Evolutionary conservation across 2,888 invertebrate species (phyloP).

Genomic region (Harmothoe impar): DNA sequence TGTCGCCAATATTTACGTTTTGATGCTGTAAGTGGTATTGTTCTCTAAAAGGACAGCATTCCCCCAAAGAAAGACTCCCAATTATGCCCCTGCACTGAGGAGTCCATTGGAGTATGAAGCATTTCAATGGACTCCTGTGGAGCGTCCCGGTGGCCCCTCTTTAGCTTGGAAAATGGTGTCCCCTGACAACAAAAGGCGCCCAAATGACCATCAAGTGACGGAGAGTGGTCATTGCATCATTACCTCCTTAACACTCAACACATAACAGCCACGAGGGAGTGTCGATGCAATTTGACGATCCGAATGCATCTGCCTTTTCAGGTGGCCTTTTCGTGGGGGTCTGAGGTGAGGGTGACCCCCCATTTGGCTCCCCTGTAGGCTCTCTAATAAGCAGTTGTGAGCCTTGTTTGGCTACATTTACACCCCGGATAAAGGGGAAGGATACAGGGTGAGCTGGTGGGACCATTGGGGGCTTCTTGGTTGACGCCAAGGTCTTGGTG

Average conservation of each 20-base stretch:
- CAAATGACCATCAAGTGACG: conserved; percentile 31
- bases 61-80: conserved; percentile 16
- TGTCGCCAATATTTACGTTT: conserved; percentile 53
- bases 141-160: background rate
- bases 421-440: conserved; percentile 36
- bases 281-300: conserved; percentile 16
- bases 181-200: conserved; percentile 19
- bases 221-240: conserved; percentile 56
- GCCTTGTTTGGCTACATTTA: conserved; percentile 49
- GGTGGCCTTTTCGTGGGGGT: background rate
- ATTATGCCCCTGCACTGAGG: background rate
- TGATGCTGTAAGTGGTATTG: conserved; percentile 55
- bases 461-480: conserved; percentile 1
- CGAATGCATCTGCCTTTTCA: conserved; percentile 36
- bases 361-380: background rate
- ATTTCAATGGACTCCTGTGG: conserved; percentile 14
- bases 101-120: background rate
- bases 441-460: conserved; percentile 24
- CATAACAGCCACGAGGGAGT: conserved; percentile 35
- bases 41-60: conserved; percentile 26
- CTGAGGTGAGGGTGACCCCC: background rate
- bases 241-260: conserved; percentile 42
- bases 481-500: conserved; percentile 20
- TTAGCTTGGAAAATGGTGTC: background rate
- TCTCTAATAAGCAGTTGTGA: conserved; percentile 55